A percentile compares a stretch with the other conserved stretches of the same genome.
phyloP scores from a whole-genome alignment of 2,113 vertebrate genomes.

The Copsychus sechellarum region DNA sequence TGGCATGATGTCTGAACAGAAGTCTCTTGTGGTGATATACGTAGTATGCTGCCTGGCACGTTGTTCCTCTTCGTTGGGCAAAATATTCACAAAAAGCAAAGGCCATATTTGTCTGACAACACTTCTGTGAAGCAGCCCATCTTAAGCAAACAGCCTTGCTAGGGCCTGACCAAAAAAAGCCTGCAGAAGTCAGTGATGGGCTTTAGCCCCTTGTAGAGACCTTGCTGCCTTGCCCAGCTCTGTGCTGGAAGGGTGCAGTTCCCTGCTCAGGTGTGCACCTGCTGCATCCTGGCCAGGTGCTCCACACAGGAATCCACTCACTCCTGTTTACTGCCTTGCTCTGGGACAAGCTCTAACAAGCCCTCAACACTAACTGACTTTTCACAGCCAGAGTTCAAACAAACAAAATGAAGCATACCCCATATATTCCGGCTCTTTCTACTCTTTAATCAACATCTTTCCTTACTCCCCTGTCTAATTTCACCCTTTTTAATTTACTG shows the following conservation, averaged over 20 bases:
- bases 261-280: background rate
- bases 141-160: background rate
- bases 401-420: background rate
- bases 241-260: background rate
- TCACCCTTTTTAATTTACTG: background rate
- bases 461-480: background rate
- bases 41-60: background rate
- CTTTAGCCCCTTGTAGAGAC: background rate
- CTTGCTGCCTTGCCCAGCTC: background rate
- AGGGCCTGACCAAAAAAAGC: background rate
- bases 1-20: background rate
- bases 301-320: background rate
- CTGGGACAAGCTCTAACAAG: background rate
- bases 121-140: background rate
- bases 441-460: slow-evolving; percentile 46
- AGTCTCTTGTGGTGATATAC: background rate
- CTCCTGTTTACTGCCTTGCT: background rate
- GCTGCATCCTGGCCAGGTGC: background rate
- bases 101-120: background rate
- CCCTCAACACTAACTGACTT: background rate
- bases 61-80: background rate
- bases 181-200: background rate
- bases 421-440: background rate
- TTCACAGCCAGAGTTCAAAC: slow-evolving; percentile 19
- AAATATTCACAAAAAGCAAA: background rate